These are phyloP conservation scores for Trachops cirrhosus DNA, from an alignment of 2,797 vertebrate genomes.

Conservation along the genomic window DNA sequence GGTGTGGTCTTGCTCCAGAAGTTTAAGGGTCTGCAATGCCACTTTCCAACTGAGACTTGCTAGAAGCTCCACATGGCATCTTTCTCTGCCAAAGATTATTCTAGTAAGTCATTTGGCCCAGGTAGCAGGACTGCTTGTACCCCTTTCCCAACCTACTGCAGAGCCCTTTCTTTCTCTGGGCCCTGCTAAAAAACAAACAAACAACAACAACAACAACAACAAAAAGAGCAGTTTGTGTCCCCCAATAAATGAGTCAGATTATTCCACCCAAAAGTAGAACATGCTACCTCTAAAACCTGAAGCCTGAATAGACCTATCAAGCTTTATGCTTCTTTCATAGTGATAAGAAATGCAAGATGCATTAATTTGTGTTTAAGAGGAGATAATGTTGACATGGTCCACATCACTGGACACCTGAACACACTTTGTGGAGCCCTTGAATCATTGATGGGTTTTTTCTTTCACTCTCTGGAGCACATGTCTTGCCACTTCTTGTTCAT, in stretches of 20 bases:
- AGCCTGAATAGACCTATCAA: neutral
- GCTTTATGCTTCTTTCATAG: neutral
- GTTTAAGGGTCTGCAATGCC: neutral
- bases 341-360: neutral
- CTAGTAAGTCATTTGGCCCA: neutral
- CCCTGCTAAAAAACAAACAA: neutral
- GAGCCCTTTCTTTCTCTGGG: neutral
- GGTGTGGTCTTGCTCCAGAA: neutral
- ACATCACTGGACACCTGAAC: neutral
- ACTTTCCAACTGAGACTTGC: neutral
- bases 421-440: neutral
- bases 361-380: neutral
- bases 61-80: neutral
- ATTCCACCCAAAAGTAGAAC: neutral
- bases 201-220: neutral
- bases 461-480: neutral
- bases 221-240: neutral
- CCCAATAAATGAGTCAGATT: neutral
- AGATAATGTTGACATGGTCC: neutral
- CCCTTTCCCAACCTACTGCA: neutral
- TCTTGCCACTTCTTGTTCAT: neutral
- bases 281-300: neutral
- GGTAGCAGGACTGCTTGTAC: neutral
- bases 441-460: neutral
- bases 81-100: neutral